Conservation (phyloP, 2,888 invertebrate species). For the Eustalomyia histrio region DNA sequence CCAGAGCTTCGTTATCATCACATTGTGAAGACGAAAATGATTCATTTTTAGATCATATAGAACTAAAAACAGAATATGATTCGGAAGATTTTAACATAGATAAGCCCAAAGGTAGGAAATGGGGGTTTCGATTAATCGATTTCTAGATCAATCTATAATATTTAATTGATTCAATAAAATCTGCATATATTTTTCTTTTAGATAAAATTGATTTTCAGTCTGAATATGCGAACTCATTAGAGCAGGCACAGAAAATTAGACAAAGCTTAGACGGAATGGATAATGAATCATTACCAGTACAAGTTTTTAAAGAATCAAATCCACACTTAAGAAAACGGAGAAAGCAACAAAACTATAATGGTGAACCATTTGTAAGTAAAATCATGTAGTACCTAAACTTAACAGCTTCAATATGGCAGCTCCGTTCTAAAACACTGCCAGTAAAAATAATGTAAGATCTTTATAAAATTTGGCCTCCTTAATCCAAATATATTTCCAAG, state of each 20-base stretch:
- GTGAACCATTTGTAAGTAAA: constrained; percentile 47
- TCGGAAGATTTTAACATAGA: constrained; percentile 11
- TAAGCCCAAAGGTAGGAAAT: constrained; percentile 11
- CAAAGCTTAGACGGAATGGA: constrained; percentile 6
- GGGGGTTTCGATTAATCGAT: neutral
- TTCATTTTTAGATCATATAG: constrained; percentile 58
- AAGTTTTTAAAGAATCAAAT: neutral
- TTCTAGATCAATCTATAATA: too few species aligned
- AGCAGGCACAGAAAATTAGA: constrained; percentile 4
- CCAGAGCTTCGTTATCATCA: constrained; percentile 31
- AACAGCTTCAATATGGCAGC: too few species aligned
- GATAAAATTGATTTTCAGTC: constrained; percentile 19
- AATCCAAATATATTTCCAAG: too few species aligned
- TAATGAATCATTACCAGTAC: constrained; percentile 3
- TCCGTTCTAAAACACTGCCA: too few species aligned
- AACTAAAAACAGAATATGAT: constrained; percentile 57
- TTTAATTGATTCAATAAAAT: neutral
- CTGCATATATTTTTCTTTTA: neutral
- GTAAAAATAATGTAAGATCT: too few species aligned
- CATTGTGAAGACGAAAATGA: constrained; percentile 38
- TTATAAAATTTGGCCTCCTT: too few species aligned
- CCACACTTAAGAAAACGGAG: neutral
- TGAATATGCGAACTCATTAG: neutral
- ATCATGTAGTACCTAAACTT: neutral
- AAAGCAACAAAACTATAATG: constrained; percentile 23